Evolutionary conservation across 2,888 invertebrate genomes (phyloP), one percentile per base, ranked within the genome.

Genomic region (Pterobdella sp.): DNA sequence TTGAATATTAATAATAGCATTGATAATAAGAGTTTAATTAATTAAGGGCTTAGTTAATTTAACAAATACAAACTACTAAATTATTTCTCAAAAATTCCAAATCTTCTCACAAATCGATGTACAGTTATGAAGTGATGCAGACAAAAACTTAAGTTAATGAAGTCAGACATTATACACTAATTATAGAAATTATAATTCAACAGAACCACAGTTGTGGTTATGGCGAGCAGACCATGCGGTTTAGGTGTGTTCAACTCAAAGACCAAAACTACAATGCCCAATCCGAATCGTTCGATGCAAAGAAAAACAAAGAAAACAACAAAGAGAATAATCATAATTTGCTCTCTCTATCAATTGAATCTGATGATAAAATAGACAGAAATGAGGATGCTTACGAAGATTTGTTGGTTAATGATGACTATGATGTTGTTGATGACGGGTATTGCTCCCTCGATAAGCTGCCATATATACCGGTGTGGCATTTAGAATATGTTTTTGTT

Each of bases 121-220:
- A n/a, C n/a, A n/a, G n/a, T n/a, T n/a, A n/a, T n/a, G n/a, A n/a
- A n/a, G n/a, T n/a, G n/a, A n/a, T n/a, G n/a, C n/a, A n/a, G n/a
- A n/a, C n/a, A n/a, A n/a, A n/a, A n/a, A n/a, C n/a, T n/a, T n/a
- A n/a, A n/a, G n/a, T n/a, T n/a, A n/a, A n/a, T n/a, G n/a, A n/a
- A n/a, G n/a, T n/a, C n/a, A n/a, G n/a, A n/a, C n/a, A n/a, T n/a
- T n/a, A n/a, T n/a, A n/a, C n/a, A n/a, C n/a, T n/a, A n/a, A n/a
- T n/a, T n/a, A n/a, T n/a, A n/a, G n/a, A n/a, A n/a, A n/a, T n/a
- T n/a, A n/a, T n/a, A n/a, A n/a, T n/a, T n/a, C n/a, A n/a, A 2
- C 49, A 70, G 70, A 32, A 70, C 4, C 1, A 56, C 26, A 37
- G 42, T 29, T 72, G 72, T n/a, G 72, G 72, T 36, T 22, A 64